phyloP scores from a whole-genome alignment of 2,113 vertebrate genomes.

The Lepidothrix coronata region DNA sequence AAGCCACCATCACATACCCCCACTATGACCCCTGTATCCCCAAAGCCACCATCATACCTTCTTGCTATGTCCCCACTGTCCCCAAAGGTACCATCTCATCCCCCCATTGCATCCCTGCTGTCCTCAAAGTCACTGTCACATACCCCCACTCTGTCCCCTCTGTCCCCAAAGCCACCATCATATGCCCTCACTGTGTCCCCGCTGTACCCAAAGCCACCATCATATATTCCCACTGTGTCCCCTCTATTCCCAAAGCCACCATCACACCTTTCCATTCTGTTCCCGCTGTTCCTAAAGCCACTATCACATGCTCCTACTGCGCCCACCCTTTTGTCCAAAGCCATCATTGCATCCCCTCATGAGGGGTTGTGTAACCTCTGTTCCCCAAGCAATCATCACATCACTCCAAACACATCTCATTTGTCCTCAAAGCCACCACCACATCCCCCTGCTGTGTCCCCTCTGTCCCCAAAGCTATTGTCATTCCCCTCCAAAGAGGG shows the following conservation, averaged over 20 bases:
- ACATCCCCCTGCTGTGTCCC: neutral
- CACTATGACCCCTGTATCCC: no score
- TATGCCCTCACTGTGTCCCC: no score
- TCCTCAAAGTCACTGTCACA: neutral
- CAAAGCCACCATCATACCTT: neutral
- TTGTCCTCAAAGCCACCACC: neutral
- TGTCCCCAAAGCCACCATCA: neutral
- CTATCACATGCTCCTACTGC: neutral
- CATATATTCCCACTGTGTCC: rapidly evolving
- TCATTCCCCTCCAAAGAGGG: rapidly evolving
- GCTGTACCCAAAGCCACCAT: neutral
- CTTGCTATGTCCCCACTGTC: neutral
- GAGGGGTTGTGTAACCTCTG: no score
- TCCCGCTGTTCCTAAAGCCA: neutral
- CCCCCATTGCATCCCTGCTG: neutral
- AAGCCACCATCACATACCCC: neutral
- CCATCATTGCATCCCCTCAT: rapidly evolving
- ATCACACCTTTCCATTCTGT: rapidly evolving
- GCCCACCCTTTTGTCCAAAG: neutral
- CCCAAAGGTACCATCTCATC: no score
- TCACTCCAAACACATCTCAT: rapidly evolving
- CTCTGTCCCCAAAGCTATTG: neutral
- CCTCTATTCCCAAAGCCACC: neutral
- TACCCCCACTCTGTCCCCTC: no score
- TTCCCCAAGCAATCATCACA: neutral